Evolutionary conservation across 2,113 vertebrate genomes (phyloP).

Genomic region (Myotis davidii): DNA sequence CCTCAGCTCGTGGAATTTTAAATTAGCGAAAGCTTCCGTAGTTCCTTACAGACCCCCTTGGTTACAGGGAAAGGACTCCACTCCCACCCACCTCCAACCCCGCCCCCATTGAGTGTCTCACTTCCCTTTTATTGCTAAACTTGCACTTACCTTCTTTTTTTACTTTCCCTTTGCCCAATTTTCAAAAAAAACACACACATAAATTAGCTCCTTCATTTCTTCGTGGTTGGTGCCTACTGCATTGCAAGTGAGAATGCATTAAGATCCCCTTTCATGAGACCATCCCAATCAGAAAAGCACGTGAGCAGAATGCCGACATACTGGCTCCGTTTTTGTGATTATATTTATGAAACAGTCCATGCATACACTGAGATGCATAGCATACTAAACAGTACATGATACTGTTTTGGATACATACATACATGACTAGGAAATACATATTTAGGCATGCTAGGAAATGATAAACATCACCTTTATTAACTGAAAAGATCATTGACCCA

Average conservation of each 20-base stretch:
- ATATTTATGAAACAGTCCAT: neutral
- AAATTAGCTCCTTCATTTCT: constrained; percentile 55
- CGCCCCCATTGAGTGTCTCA: neutral
- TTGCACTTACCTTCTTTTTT: constrained; percentile 51
- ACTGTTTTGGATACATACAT: neutral
- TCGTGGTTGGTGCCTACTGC: constrained; percentile 23
- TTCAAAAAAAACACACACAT: constrained; percentile 31
- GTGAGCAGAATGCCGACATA: constrained; percentile 26
- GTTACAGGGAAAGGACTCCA: neutral
- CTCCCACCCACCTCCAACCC: neutral
- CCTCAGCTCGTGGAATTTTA: constrained; percentile 68
- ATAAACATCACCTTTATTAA: constrained; percentile 48
- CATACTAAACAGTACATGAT: neutral
- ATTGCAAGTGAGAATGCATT: constrained; percentile 71
- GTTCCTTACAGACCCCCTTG: constrained; percentile 63
- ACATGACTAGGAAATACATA: neutral
- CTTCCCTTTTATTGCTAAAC: constrained; percentile 33
- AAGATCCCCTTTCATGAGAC: constrained; percentile 59
- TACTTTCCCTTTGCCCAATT: neutral
- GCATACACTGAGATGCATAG: neutral
- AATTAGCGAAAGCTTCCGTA: constrained; percentile 46
- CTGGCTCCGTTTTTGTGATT: neutral
- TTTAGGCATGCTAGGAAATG: constrained; percentile 15
- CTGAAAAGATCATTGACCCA: neutral
- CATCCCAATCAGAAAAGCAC: constrained; percentile 56